phyloP scores from a whole-genome alignment of 1,140 invertebrate genomes.

The Bombus balteatus region DNA sequence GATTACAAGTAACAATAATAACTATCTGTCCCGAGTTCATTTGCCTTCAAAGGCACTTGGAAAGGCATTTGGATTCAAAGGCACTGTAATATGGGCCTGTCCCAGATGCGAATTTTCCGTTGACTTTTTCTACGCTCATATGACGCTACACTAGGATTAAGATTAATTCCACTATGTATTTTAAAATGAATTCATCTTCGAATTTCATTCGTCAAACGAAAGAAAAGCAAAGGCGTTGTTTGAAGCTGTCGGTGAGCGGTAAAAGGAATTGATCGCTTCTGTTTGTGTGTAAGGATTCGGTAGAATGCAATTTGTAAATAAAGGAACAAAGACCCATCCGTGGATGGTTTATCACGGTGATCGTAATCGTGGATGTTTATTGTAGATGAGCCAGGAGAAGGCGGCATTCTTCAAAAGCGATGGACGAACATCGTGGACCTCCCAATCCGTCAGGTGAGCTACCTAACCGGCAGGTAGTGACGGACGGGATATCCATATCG shows the following conservation, averaged over 20 bases:
- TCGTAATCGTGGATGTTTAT: slow-evolving; percentile 53
- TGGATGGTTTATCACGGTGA: slow-evolving; percentile 52
- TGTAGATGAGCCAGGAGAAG: slow-evolving; percentile 5
- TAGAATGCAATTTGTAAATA: slow-evolving; percentile 54
- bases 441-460: slow-evolving; percentile 46
- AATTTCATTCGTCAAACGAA: neutral
- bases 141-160: too few species aligned
- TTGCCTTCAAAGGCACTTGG: too few species aligned
- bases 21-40: too few species aligned
- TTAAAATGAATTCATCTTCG: neutral
- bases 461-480: slow-evolving; percentile 59
- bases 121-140: too few species aligned
- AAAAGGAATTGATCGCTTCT: slow-evolving; percentile 38
- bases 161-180: too few species aligned
- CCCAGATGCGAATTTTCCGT: too few species aligned
- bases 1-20: too few species aligned
- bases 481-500: slow-evolving; percentile 48
- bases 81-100: too few species aligned
- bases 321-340: slow-evolving; percentile 26
- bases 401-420: slow-evolving; percentile 57
- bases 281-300: slow-evolving; percentile 18
- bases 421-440: slow-evolving; percentile 41
- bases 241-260: neutral
- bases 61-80: too few species aligned
- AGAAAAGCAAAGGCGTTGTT: neutral